These are phyloP conservation scores for Sebastes nivosus DNA, from an alignment of 2,797 vertebrate species.

Conservation along the genomic window DNA sequence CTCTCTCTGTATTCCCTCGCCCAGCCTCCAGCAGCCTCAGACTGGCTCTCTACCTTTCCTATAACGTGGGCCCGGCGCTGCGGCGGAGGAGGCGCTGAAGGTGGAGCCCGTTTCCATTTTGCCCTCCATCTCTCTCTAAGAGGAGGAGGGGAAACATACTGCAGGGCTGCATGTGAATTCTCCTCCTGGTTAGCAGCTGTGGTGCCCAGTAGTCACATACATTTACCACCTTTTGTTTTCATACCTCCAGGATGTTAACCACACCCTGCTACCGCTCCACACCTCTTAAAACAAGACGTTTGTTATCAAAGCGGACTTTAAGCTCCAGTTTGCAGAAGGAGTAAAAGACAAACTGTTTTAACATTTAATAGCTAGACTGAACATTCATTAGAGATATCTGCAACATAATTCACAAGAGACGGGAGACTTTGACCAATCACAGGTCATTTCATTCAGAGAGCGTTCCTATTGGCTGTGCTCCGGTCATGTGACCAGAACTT, in stretches of 20 bases:
- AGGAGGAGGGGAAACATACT: constrained; percentile 19
- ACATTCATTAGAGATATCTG: too few relatives aligned
- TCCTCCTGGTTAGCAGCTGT: background rate
- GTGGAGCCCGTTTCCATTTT: constrained; percentile 47
- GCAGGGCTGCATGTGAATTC: background rate
- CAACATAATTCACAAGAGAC: fast-evolving
- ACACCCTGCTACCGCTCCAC: constrained; percentile 18
- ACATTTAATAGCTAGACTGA: too few relatives aligned
- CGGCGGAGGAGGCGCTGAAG: constrained; percentile 24
- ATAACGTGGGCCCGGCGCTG: background rate
- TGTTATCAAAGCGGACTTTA: background rate
- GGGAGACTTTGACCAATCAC: too few relatives aligned
- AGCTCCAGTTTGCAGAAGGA: background rate
- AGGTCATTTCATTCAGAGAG: too few relatives aligned
- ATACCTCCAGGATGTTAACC: constrained; percentile 34
- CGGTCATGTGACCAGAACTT: too few relatives aligned
- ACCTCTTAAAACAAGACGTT: background rate
- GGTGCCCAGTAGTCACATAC: background rate
- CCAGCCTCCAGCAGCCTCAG: constrained; percentile 6
- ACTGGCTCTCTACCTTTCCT: constrained; percentile 48
- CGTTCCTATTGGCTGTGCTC: too few relatives aligned
- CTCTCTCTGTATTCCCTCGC: constrained; percentile 3
- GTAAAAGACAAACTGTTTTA: background rate
- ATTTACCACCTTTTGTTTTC: constrained; percentile 16
- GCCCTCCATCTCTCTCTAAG: constrained; percentile 7